A percentile compares a stretch with the other conserved stretches of the same genome.
Conservation (phyloP, 1,140 invertebrate species). For the Trinorchestia longiramus region DNA sequence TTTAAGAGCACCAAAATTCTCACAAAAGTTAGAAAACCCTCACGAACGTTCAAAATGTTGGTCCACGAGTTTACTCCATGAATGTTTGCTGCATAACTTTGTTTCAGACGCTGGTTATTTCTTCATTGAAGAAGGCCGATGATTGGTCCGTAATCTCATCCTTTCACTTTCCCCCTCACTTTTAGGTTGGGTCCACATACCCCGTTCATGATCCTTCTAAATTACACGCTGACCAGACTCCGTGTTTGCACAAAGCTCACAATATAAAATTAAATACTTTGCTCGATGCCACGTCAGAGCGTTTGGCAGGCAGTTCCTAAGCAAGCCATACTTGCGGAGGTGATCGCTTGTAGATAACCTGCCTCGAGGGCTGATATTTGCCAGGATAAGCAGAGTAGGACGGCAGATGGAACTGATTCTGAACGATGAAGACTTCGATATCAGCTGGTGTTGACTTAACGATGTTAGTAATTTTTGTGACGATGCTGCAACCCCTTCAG, state of each 20-base stretch:
- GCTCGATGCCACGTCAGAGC: neutral
- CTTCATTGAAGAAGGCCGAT: neutral
- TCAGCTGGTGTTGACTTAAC: slow-evolving; percentile 18
- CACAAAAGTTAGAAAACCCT: neutral
- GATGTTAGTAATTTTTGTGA: neutral
- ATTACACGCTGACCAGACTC: neutral
- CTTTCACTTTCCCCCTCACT: neutral
- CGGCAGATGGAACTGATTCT: neutral
- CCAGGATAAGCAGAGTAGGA: neutral
- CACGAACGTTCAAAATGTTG: neutral
- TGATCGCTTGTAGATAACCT: neutral
- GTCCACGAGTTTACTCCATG: neutral
- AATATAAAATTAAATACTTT: slow-evolving; percentile 17
- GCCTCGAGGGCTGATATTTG: neutral
- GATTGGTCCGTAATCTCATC: neutral
- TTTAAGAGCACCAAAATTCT: neutral
- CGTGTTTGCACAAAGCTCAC: slow-evolving; percentile 16
- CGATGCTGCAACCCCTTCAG: neutral
- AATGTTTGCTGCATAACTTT: neutral
- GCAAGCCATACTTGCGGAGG: neutral
- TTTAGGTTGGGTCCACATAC: neutral
- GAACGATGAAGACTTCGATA: slow-evolving; percentile 13
- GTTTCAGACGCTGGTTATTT: neutral
- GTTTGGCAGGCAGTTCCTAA: neutral
- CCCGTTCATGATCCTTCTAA: neutral